A percentile compares a stretch with the other conserved stretches of the same genome.
phyloP scores from a whole-genome alignment of 2,888 invertebrate species.

The Nomada goodeniana region DNA sequence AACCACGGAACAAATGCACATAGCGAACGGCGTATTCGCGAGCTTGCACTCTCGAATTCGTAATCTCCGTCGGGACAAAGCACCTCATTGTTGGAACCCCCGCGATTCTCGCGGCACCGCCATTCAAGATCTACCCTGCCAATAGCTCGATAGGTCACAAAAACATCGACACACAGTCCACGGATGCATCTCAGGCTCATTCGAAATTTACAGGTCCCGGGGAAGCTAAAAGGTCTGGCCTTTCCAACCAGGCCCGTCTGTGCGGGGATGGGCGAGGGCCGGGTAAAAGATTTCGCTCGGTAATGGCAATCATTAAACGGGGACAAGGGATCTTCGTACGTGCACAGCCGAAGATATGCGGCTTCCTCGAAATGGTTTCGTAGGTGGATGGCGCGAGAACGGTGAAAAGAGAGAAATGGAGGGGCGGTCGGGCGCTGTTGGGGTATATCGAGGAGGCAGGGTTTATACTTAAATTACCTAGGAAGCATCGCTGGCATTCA shows the following conservation, averaged over 20 bases:
- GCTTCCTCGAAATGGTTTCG: constrained; percentile 32
- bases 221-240: background rate
- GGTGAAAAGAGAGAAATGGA: constrained; percentile 37
- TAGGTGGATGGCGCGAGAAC: constrained; percentile 40
- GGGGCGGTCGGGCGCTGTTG: background rate
- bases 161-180: constrained; percentile 32
- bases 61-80: constrained; percentile 51
- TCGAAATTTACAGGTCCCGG: constrained; percentile 41
- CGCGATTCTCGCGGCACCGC: constrained; percentile 45
- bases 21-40: constrained; percentile 7
- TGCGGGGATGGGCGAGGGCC: background rate
- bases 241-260: background rate
- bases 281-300: constrained; percentile 56
- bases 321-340: constrained; percentile 64
- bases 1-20: constrained; percentile 10
- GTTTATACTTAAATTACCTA: constrained; percentile 77
- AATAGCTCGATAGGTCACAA: constrained; percentile 47
- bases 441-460: constrained; percentile 14
- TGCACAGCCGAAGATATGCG: constrained; percentile 46
- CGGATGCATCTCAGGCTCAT: constrained; percentile 40
- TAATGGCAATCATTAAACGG: constrained; percentile 65
- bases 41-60: constrained; percentile 47
- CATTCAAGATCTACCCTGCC: constrained; percentile 50
- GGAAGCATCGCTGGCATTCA: constrained; percentile 74
- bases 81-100: constrained; percentile 28